These are phyloP conservation scores for Narcine bancroftii DNA, from an alignment of 2,113 vertebrate species.

Conservation along the genomic window DNA sequence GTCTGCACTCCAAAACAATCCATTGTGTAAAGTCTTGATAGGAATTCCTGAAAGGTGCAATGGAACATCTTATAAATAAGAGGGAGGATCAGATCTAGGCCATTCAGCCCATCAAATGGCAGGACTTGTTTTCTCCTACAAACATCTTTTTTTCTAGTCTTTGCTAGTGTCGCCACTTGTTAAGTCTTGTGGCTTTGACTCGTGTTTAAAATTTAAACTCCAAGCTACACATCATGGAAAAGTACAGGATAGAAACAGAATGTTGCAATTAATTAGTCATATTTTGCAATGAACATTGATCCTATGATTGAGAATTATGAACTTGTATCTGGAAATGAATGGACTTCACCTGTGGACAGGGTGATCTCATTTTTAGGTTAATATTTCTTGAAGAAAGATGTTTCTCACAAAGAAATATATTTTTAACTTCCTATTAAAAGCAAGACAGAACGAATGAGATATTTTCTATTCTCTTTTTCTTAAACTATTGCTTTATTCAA, in stretches of 20 bases:
- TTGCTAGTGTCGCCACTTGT: background rate
- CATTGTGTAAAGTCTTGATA: background rate
- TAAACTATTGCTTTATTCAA: too few species aligned
- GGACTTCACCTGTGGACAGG: background rate
- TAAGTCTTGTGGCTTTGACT: background rate
- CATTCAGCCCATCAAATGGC: too few species aligned
- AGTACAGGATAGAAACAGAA: background rate
- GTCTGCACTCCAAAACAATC: slow-evolving; percentile 5
- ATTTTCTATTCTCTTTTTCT: background rate
- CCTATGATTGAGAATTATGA: too few species aligned
- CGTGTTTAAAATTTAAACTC: background rate
- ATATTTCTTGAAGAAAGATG: background rate
- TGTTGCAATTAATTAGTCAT: background rate
- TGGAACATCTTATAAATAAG: background rate
- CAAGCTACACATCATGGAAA: background rate
- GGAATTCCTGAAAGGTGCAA: background rate
- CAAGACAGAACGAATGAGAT: background rate
- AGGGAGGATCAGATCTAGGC: too few species aligned
- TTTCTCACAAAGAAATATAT: background rate
- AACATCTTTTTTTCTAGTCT: background rate
- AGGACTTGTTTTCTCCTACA: background rate
- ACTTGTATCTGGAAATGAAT: too few species aligned
- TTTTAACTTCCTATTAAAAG: background rate
- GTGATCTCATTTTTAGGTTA: background rate
- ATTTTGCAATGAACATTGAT: too few species aligned